Percentiles rank a stretch among this genome's conserved stretches.
Conservation (phyloP, 2,888 invertebrate genomes). For the Leptopilina syphax region DNA sequence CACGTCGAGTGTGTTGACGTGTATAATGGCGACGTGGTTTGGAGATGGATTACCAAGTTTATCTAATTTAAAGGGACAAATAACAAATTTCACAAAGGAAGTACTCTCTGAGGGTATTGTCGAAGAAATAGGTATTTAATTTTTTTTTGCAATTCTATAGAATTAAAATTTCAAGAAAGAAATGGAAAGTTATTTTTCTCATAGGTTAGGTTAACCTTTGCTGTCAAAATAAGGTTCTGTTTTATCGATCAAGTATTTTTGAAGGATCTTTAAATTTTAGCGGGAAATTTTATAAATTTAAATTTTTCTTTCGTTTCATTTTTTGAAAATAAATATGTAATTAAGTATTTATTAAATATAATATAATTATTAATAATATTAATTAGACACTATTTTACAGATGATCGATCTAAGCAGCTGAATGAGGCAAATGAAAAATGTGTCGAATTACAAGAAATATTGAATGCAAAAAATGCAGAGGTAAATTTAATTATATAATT, state of each 20-base stretch:
- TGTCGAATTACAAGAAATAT: slow-evolving; percentile 70
- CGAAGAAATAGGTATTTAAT: slow-evolving; percentile 79
- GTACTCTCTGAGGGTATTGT: slow-evolving; percentile 87
- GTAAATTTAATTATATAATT: slow-evolving; percentile 59
- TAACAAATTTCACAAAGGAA: slow-evolving; percentile 92
- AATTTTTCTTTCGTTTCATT: neutral
- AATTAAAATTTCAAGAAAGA: slow-evolving; percentile 11
- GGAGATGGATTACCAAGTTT: slow-evolving; percentile 73
- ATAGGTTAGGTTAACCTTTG: slow-evolving; percentile 62
- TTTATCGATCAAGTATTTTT: slow-evolving; percentile 61
- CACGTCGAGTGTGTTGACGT: slow-evolving; percentile 64
- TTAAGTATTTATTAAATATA: too few relatives aligned
- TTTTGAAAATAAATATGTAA: too few relatives aligned
- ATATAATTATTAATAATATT: too few relatives aligned
- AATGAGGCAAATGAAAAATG: slow-evolving; percentile 71
- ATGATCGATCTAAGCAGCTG: slow-evolving; percentile 67
- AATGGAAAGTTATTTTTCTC: neutral
- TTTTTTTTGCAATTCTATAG: neutral
- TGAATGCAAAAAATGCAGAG: slow-evolving; percentile 73
- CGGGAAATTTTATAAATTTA: neutral
- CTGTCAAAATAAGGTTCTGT: slow-evolving; percentile 72
- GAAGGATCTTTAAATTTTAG: neutral
- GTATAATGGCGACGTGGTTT: slow-evolving; percentile 75
- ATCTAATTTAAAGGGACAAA: slow-evolving; percentile 88
- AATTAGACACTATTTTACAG: slow-evolving; percentile 56